Conservation (phyloP, 1,140 invertebrate genomes). For the Heliconius eleuchia region DNA sequence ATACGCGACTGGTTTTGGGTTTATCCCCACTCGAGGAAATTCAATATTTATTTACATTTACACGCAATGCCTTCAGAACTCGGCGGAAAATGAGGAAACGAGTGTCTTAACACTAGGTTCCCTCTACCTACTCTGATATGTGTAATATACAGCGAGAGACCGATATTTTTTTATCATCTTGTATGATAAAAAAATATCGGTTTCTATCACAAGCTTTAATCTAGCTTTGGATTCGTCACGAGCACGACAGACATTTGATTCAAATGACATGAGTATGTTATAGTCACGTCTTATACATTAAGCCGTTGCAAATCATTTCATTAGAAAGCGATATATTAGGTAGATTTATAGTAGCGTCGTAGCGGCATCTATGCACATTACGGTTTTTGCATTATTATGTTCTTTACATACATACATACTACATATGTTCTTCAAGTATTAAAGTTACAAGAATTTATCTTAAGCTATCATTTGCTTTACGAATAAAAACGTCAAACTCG, state of each 20-base stretch:
- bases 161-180: neutral
- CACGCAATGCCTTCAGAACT: no score
- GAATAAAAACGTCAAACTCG: no score
- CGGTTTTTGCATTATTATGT: conserved; percentile 6
- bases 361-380: neutral
- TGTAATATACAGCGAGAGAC: no score
- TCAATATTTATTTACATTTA: no score
- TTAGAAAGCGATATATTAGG: conserved; percentile 41
- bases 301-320: conserved; percentile 42
- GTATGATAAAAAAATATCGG: no score
- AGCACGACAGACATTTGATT: conserved; percentile 33
- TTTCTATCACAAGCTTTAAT: conserved; percentile 5
- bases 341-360: conserved; percentile 5
- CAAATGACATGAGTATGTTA: conserved; percentile 44
- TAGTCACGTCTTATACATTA: conserved; percentile 57
- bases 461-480: neutral
- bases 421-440: neutral
- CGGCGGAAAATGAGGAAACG: no score
- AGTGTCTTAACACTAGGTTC: no score
- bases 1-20: no score
- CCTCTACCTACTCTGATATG: no score
- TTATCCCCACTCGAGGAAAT: no score
- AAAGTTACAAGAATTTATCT: neutral
- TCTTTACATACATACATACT: neutral
- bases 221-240: conserved; percentile 28